Percentiles rank a stretch among this genome's conserved stretches.
Conservation (phyloP, 2,888 invertebrate genomes). For the Erebia aethiops region DNA sequence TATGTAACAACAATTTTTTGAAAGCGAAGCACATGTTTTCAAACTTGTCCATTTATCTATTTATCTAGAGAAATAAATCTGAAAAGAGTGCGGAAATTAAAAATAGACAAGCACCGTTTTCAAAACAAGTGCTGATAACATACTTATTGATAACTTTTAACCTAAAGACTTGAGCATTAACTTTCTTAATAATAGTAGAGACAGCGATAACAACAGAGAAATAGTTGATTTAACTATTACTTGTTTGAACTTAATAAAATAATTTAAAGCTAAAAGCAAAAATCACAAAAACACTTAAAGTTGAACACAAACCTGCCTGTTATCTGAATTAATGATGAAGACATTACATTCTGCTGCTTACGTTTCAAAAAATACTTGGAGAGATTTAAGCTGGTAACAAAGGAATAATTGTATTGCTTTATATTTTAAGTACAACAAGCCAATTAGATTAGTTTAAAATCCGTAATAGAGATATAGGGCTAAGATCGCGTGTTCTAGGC, state of each 20-base stretch:
- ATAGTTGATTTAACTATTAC: slow-evolving; percentile 2
- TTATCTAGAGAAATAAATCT: too few relatives aligned
- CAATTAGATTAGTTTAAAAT: slow-evolving; percentile 63
- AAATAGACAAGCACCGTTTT: too few relatives aligned
- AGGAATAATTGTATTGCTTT: not conserved
- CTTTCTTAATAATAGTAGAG: slow-evolving; percentile 4
- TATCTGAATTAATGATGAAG: not conserved
- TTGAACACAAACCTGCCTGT: slow-evolving; percentile 11
- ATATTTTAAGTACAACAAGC: slow-evolving; percentile 71
- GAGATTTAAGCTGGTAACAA: not conserved
- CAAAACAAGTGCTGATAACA: too few relatives aligned
- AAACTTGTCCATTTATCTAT: too few relatives aligned
- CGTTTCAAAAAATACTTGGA: not conserved
- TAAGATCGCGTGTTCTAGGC: slow-evolving; percentile 78
- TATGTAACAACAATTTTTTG: too few relatives aligned
- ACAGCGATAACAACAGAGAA: not conserved
- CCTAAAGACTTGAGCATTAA: slow-evolving; percentile 7
- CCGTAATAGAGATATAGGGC: slow-evolving; percentile 51
- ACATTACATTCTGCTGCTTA: not conserved
- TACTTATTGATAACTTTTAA: not conserved
- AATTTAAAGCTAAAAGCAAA: not conserved
- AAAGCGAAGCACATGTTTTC: too few relatives aligned
- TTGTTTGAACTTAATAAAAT: not conserved
- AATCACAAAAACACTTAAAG: not conserved
- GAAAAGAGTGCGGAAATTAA: too few relatives aligned